Conservation (phyloP, 2,888 invertebrate genomes). For the Acanthoscelides obtectus region DNA sequence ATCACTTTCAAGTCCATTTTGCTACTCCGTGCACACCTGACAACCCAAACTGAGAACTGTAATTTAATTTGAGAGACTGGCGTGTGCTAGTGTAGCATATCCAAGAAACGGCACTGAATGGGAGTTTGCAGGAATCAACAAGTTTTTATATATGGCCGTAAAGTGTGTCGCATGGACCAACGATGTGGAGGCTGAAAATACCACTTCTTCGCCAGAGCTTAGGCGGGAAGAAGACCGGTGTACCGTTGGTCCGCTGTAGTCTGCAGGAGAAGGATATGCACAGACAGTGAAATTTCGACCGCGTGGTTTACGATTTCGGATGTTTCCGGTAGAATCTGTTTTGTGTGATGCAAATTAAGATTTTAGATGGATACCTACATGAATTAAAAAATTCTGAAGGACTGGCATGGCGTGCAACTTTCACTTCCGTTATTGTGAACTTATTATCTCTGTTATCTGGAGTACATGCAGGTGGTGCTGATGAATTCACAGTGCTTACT, state of each 20-base stretch:
- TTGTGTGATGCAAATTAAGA: neutral
- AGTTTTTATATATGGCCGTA: neutral
- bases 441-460: neutral
- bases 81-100: neutral
- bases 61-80: neutral
- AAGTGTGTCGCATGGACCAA: neutral
- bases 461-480: too few relatives aligned
- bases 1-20: neutral
- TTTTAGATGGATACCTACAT: neutral
- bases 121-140: neutral
- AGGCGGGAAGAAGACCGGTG: neutral
- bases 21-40: neutral
- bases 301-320: neutral
- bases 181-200: neutral
- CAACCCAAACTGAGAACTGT: neutral
- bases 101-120: neutral
- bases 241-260: slow-evolving; percentile 2
- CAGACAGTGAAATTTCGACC: slow-evolving; percentile 3
- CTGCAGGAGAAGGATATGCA: neutral
- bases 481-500: too few relatives aligned
- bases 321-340: neutral
- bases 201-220: neutral
- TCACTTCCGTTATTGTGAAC: neutral
- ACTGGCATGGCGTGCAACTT: neutral
- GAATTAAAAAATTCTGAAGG: neutral